Conservation (phyloP, 2,888 invertebrate species). For the Lasioglossum figueresi region DNA sequence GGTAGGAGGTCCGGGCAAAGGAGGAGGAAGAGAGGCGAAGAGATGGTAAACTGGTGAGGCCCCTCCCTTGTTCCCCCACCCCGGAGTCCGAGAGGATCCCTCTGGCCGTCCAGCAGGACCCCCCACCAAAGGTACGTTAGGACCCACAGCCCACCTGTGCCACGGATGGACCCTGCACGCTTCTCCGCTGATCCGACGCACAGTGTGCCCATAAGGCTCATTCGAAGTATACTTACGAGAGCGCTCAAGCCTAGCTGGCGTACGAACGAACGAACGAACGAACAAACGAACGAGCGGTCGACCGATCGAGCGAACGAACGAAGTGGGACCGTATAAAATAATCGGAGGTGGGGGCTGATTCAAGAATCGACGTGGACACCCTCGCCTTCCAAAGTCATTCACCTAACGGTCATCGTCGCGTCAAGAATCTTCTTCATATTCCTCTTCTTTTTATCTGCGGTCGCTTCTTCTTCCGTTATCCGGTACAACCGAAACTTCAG, state of each 20-base stretch:
- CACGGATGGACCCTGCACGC: constrained; percentile 78
- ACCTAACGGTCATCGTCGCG: constrained; percentile 80
- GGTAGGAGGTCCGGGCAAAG: constrained; percentile 54
- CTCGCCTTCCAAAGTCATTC: constrained; percentile 79
- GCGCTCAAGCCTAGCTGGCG: constrained; percentile 62
- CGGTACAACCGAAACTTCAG: constrained; percentile 35
- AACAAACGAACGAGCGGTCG: constrained; percentile 37
- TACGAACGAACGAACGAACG: constrained; percentile 38
- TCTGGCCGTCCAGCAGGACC: constrained; percentile 61
- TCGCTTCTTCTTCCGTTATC: constrained; percentile 60
- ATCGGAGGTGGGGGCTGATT: constrained; percentile 74
- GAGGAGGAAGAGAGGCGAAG: constrained; percentile 54
- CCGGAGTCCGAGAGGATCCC: constrained; percentile 61
- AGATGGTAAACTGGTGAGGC: constrained; percentile 69
- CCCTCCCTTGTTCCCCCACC: constrained; percentile 76
- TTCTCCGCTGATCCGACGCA: constrained; percentile 76
- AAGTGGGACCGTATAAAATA: constrained; percentile 70
- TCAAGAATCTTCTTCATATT: constrained; percentile 72
- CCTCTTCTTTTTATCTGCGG: constrained; percentile 45
- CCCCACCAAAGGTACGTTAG: constrained; percentile 68
- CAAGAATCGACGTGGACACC: constrained; percentile 78
- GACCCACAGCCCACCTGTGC: constrained; percentile 78
- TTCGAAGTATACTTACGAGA: constrained; percentile 73
- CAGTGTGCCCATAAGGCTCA: constrained; percentile 77
- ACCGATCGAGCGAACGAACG: constrained; percentile 57